Evolutionary conservation across 1,140 invertebrate species (phyloP).

Genomic region (Drosophila orosa): DNA sequence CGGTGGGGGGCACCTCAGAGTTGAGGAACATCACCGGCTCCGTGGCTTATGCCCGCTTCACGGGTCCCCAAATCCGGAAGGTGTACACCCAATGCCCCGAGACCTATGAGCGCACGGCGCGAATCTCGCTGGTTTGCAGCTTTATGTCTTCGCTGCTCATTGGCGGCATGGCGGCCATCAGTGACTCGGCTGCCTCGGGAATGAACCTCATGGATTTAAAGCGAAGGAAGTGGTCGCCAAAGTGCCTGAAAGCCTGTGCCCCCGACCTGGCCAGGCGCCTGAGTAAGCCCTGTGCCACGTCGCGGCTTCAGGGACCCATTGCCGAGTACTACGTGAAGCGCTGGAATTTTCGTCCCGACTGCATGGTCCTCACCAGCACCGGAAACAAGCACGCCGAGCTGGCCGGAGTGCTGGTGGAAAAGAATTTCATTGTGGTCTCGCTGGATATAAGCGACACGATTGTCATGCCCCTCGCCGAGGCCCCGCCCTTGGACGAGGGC

Average conservation of each 20-base stretch:
- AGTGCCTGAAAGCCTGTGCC: constrained; percentile 90
- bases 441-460: constrained; percentile 96
- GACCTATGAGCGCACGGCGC: constrained; percentile 92
- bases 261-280: constrained; percentile 89
- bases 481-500: constrained; percentile 89
- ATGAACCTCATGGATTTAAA: constrained; percentile 97
- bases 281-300: constrained; percentile 89
- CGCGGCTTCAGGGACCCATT: constrained; percentile 89
- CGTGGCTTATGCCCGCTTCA: constrained; percentile 95
- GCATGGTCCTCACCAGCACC: constrained; percentile 93
- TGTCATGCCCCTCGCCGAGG: constrained; percentile 89
- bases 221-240: constrained; percentile 90
- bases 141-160: constrained; percentile 95
- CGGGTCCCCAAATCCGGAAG: constrained; percentile 96
- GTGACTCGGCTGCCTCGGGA: constrained; percentile 96
- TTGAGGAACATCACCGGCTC: constrained; percentile 95
- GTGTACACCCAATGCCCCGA: constrained; percentile 89
- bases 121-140: constrained; percentile 96
- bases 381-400: constrained; percentile 95
- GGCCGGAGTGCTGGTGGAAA: constrained; percentile 90
- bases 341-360: constrained; percentile 92
- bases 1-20: constrained; percentile 91
- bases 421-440: constrained; percentile 93
- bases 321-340: constrained; percentile 91
- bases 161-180: constrained; percentile 95